Percentiles rank a stretch among this genome's conserved stretches.
Evolutionary conservation across 1,140 invertebrate genomes (phyloP).

Genomic region (Anastrepha ludens): DNA sequence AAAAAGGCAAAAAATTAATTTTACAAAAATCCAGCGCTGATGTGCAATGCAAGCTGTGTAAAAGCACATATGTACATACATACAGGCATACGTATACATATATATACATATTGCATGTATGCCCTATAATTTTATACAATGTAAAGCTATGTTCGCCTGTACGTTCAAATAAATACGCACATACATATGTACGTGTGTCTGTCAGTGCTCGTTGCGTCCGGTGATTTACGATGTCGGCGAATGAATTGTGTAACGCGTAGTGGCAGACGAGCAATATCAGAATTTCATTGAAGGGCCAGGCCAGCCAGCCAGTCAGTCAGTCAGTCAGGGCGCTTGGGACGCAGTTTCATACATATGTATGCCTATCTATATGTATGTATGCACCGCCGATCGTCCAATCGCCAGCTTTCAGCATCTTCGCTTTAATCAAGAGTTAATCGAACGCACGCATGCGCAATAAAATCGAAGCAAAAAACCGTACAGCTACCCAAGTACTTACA

Average conservation of each 20-base stretch:
- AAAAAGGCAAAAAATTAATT: not conserved
- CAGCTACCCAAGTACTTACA: not conserved
- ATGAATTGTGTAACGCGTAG: conserved; percentile 68
- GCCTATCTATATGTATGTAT: too few relatives aligned
- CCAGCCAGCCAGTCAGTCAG: not conserved
- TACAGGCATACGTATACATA: not conserved
- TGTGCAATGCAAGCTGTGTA: not conserved
- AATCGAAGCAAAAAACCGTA: conserved; percentile 56
- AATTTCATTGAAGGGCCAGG: conserved; percentile 48
- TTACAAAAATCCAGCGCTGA: not conserved
- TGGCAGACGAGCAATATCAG: conserved; percentile 4
- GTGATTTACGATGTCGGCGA: conserved; percentile 72
- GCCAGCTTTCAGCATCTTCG: conserved; percentile 53
- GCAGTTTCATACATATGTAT: not conserved
- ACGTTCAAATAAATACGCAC: not conserved
- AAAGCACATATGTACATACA: not conserved
- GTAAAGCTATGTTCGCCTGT: not conserved
- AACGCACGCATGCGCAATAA: conserved; percentile 74
- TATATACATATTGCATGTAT: not conserved
- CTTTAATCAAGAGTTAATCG: conserved; percentile 74
- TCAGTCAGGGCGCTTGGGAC: not conserved
- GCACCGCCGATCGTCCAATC: not conserved
- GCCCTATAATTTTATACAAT: not conserved
- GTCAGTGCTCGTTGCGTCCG: conserved; percentile 20
- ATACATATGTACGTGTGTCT: not conserved